phyloP scores from a whole-genome alignment of 1,140 invertebrate genomes.

The Drosophila willistoni region DNA sequence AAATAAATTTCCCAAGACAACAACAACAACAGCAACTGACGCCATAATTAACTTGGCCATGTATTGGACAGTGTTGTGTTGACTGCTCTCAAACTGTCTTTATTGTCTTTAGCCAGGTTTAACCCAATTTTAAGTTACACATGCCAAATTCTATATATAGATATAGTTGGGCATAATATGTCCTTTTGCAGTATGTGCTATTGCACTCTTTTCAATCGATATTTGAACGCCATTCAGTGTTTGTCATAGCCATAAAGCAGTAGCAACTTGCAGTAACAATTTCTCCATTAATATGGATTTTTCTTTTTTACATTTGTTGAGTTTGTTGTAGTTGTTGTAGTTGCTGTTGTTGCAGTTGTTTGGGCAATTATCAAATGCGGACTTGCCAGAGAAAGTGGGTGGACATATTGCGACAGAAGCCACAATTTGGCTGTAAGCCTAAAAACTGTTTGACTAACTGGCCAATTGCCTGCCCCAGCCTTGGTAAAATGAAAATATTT shows the following conservation, averaged over 20 bases:
- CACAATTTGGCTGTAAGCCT: slow-evolving; percentile 68
- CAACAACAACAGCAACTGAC: slow-evolving; percentile 41
- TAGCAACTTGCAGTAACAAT: slow-evolving; percentile 23
- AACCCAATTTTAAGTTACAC: slow-evolving; percentile 67
- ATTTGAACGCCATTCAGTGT: slow-evolving; percentile 40
- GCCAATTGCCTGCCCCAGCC: slow-evolving; percentile 54
- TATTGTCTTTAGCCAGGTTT: slow-evolving; percentile 34
- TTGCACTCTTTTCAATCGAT: slow-evolving; percentile 51
- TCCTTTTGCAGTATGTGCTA: slow-evolving; percentile 1
- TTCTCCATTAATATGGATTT: slow-evolving; percentile 65
- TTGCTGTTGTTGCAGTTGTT: neutral
- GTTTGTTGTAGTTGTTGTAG: neutral
- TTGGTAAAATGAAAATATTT: slow-evolving; percentile 52
- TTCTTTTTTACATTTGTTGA: slow-evolving; percentile 26
- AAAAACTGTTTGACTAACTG: slow-evolving; percentile 57
- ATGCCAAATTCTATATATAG: slow-evolving; percentile 42
- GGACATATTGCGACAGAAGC: slow-evolving; percentile 62
- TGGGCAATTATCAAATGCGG: slow-evolving; percentile 66
- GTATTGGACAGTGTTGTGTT: slow-evolving; percentile 44
- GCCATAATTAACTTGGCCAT: slow-evolving; percentile 67
- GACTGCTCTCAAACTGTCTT: slow-evolving; percentile 36
- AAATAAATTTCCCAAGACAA: slow-evolving; percentile 41
- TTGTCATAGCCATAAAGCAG: slow-evolving; percentile 64
- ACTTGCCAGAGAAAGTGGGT: slow-evolving; percentile 40
- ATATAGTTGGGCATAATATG: neutral